A percentile compares a stretch with the other conserved stretches of the same genome.
Evolutionary conservation across 2,113 vertebrate genomes (phyloP).

Genomic region (Globicephala melas): DNA sequence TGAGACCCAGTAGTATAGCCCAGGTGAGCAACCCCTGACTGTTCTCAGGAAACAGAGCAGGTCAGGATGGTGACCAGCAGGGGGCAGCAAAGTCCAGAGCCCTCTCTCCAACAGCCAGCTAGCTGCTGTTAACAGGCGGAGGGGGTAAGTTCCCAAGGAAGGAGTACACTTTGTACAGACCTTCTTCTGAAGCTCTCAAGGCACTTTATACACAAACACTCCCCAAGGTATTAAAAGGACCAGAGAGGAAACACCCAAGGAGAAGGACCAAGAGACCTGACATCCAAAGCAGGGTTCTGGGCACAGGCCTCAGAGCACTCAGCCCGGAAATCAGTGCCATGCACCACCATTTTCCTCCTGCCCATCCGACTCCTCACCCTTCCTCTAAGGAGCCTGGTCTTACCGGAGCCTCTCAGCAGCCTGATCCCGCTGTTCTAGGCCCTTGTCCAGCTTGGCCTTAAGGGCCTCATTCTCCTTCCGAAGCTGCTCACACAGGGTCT

Average conservation of each 20-base stretch:
- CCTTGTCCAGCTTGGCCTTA: slow-evolving; percentile 93
- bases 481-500: slow-evolving; percentile 96
- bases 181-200: neutral
- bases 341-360: neutral
- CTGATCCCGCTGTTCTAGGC: slow-evolving; percentile 93
- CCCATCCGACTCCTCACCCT: neutral
- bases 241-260: neutral
- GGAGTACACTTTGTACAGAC: neutral
- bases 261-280: neutral
- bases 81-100: neutral
- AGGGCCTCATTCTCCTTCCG: slow-evolving; percentile 95
- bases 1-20: neutral
- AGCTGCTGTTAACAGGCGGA: no score
- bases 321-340: neutral
- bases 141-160: neutral
- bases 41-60: neutral
- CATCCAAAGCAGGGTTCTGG: neutral
- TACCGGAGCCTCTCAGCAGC: slow-evolving; percentile 94
- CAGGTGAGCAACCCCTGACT: fast-evolving
- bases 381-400: neutral
- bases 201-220: neutral
- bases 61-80: neutral
- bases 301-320: neutral
- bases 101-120: neutral
- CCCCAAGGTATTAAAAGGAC: neutral